Conservation (phyloP, 2,888 invertebrate genomes). For the Machimus rusticus region DNA sequence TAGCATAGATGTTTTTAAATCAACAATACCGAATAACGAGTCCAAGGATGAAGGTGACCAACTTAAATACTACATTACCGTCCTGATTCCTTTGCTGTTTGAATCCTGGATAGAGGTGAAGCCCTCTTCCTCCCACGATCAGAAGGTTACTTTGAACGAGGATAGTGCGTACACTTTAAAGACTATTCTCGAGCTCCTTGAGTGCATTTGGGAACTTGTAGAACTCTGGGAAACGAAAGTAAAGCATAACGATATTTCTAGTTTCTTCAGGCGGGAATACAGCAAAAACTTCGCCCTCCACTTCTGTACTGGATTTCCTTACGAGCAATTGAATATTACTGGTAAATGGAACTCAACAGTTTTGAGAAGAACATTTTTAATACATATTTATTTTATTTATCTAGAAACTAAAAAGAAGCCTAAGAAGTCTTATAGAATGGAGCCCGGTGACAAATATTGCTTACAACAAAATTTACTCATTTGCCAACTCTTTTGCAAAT, state of each 20-base stretch:
- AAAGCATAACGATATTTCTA: constrained; percentile 61
- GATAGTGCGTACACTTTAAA: constrained; percentile 73
- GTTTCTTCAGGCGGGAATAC: constrained; percentile 67
- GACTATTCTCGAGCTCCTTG: constrained; percentile 70
- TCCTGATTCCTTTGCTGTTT: constrained; percentile 78
- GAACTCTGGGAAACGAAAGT: constrained; percentile 55
- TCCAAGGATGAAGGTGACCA: constrained; percentile 62
- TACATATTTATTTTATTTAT: not conserved
- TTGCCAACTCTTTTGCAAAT: constrained; percentile 63
- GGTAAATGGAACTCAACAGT: not conserved
- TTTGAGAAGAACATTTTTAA: not conserved
- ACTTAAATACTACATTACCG: constrained; percentile 70
- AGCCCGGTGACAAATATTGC: constrained; percentile 63
- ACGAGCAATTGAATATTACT: constrained; percentile 52
- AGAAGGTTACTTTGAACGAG: constrained; percentile 47
- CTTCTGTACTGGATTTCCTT: constrained; percentile 64
- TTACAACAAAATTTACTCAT: constrained; percentile 65
- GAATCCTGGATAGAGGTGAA: constrained; percentile 86
- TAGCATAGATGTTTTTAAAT: constrained; percentile 63
- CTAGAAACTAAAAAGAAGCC: constrained; percentile 55
- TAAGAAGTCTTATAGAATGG: constrained; percentile 64
- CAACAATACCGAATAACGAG: constrained; percentile 53
- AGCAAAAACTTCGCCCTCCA: constrained; percentile 66
- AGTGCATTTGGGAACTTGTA: constrained; percentile 67
- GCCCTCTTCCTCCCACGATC: constrained; percentile 65